Percentiles rank a stretch among this genome's conserved stretches.
Conservation (phyloP, 2,888 invertebrate species). For the Plusia festucae region DNA sequence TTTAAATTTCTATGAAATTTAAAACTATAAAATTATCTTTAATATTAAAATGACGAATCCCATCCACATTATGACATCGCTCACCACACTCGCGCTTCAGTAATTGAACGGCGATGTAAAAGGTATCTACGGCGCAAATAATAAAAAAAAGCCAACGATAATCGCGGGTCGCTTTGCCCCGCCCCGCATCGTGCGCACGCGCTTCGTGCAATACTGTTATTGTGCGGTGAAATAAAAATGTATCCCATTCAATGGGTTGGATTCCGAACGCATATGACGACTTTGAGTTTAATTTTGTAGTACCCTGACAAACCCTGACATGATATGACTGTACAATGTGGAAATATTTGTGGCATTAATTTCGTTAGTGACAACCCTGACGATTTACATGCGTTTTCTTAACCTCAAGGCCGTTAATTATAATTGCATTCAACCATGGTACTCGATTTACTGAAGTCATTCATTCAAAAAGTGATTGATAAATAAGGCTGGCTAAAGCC, state of each 20-base stretch:
- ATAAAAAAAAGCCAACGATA: constrained; percentile 80
- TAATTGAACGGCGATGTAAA: constrained; percentile 89
- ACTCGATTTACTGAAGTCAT: no score
- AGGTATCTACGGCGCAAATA: constrained; percentile 88
- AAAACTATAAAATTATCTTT: background rate
- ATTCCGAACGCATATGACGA: constrained; percentile 71
- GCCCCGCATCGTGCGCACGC: constrained; percentile 73
- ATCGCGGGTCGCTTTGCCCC: constrained; percentile 84
- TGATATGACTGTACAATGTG: background rate
- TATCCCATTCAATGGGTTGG: constrained; percentile 81
- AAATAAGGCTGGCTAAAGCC: no score
- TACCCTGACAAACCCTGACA: constrained; percentile 14
- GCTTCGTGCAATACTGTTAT: constrained; percentile 74
- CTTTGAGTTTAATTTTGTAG: constrained; percentile 38
- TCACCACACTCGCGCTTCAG: constrained; percentile 79
- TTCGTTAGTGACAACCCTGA: background rate
- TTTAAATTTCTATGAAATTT: background rate
- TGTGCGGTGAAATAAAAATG: constrained; percentile 81
- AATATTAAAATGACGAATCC: constrained; percentile 26
- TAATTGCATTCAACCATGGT: no score
- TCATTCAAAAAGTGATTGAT: no score
- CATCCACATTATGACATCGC: constrained; percentile 67
- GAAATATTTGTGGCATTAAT: background rate
- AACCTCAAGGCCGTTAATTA: background rate
- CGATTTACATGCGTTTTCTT: background rate